phyloP scores from a whole-genome alignment of 1,140 invertebrate species.

The Drosophila suzukii region DNA sequence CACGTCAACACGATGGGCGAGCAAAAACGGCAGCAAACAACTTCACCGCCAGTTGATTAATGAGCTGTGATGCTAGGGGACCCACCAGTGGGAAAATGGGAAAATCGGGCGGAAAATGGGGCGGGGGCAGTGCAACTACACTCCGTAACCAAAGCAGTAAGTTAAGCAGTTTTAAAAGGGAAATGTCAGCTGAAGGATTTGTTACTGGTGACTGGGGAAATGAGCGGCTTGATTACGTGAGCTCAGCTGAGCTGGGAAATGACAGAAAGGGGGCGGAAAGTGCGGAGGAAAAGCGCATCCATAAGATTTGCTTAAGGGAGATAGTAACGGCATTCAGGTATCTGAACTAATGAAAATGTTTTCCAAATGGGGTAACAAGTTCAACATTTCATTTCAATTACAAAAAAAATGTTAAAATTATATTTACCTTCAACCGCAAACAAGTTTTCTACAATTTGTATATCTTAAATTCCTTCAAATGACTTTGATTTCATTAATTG shows the following conservation, averaged over 20 bases:
- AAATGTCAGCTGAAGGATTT: conserved; percentile 54
- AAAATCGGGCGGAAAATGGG: conserved; percentile 1
- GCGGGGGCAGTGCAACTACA: conserved; percentile 10
- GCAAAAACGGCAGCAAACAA: conserved; percentile 22
- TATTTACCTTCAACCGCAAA: background rate
- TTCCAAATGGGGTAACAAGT: background rate
- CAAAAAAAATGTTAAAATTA: background rate
- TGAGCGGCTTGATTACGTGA: conserved; percentile 51
- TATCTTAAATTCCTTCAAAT: too few relatives aligned
- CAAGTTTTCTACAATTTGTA: too few relatives aligned
- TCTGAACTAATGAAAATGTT: conserved; percentile 11
- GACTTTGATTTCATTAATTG: too few relatives aligned
- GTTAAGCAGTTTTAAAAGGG: conserved; percentile 54
- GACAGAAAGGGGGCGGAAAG: background rate
- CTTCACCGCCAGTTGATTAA: conserved; percentile 70
- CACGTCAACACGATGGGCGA: conserved; percentile 61
- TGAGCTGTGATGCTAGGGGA: conserved; percentile 64
- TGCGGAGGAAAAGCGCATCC: conserved; percentile 16
- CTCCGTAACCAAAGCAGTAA: conserved; percentile 42
- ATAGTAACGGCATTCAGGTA: conserved; percentile 4
- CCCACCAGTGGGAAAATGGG: conserved; percentile 15
- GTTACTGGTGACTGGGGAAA: conserved; percentile 53
- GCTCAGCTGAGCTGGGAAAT: conserved; percentile 38
- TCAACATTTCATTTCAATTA: background rate
- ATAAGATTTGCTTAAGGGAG: conserved; percentile 1